Evolutionary conservation across 2,113 vertebrate genomes (phyloP), one percentile per base, ranked within the genome.

Genomic region (Corythoichthys intestinalis): DNA sequence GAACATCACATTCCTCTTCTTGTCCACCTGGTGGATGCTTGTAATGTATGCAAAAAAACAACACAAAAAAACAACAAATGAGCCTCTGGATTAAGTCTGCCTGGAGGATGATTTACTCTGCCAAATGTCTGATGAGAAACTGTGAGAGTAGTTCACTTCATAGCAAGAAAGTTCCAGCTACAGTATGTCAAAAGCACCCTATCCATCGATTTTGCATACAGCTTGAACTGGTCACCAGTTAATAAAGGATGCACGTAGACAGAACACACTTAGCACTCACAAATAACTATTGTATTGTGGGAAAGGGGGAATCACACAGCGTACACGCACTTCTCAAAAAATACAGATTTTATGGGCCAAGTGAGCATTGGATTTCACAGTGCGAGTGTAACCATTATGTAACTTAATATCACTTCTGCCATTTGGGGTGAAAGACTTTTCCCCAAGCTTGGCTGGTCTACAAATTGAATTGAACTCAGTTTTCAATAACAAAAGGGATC

Each of bases 21-120:
- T 68, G 73, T 77, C 69, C 88, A 89, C 81, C 83, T 86, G 88
- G 74, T 69, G 70, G 47, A 28, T 34, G 9, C 20, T 76, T 75
- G 65, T 79, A 86, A 87, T 81, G 76, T 78, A 80, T 80, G 78
- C 87, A 82, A 59, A 64, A 68, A 71, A 60, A 47, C 12, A 46
- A 77, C 83, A 70, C 69, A 74, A 75, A 85, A 75, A 87, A 85
- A 81, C 76, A 70, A 53, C 20, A 28, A 28, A 28, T 28, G 20
- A 28, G 20, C 20, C 71, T 83, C 67, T 79, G 82, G 77, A 86
- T 86, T 79, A 86, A 66, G 50, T 76, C 76, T 78, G 84, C 81
- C 84, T 86, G 88, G 72, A 20, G 8, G n/a, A 54, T 7, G 20
- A 12, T 28, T 54, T 28, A 28, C 8, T 28, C 52, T 54, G 52